Conservation (phyloP, 2,113 vertebrate genomes). For the Neopipo cinnamomea region DNA sequence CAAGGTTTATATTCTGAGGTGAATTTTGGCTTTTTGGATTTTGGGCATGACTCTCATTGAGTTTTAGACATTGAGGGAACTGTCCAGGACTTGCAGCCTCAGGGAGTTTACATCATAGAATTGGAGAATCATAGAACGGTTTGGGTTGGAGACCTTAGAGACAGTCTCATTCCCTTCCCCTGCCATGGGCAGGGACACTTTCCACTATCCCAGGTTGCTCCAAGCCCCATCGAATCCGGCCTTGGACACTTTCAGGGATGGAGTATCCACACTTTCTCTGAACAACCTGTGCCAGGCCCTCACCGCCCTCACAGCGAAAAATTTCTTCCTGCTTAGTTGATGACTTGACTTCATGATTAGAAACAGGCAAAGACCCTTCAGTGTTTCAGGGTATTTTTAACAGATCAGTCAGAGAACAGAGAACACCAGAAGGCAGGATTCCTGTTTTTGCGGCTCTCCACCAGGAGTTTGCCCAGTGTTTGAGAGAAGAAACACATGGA, state of each 20-base stretch:
- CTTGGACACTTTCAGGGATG: not conserved
- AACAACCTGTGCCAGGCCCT: accelerated
- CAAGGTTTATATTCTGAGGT: not conserved
- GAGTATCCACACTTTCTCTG: not conserved
- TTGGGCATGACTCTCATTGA: accelerated
- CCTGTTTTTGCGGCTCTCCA: not conserved
- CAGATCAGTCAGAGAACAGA: not conserved
- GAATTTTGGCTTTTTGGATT: not conserved
- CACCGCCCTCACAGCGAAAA: accelerated
- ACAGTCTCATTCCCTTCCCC: accelerated
- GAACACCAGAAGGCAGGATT: not conserved
- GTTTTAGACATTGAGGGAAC: not conserved
- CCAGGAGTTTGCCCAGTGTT: not conserved
- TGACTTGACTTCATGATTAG: not conserved
- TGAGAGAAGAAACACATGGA: not conserved
- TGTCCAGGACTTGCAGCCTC: not conserved
- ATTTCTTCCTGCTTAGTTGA: not conserved
- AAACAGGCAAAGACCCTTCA: not conserved
- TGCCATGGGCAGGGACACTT: not conserved
- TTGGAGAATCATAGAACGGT: not conserved
- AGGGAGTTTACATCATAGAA: not conserved
- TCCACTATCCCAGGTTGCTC: not conserved
- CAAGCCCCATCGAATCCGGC: accelerated
- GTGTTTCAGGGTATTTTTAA: not conserved
- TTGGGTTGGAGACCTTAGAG: not conserved